phyloP scores from a whole-genome alignment of 2,888 invertebrate species.

The Sphaerophoria taeniata region DNA sequence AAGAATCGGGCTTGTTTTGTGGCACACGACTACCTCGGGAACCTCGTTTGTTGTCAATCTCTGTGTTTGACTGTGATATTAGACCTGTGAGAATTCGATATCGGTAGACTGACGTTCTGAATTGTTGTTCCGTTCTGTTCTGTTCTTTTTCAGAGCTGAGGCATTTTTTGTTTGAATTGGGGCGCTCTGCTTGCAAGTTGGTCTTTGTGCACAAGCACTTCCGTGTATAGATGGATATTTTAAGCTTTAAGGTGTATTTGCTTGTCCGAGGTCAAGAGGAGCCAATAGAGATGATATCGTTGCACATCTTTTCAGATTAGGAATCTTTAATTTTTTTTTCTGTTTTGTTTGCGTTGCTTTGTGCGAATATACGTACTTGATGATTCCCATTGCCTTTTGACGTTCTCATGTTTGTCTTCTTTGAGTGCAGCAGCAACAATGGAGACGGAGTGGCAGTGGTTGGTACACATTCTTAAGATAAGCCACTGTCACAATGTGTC shows the following conservation, averaged over 20 bases:
- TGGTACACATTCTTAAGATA: constrained; percentile 76
- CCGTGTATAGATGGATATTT: constrained; percentile 17
- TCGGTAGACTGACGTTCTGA: constrained; percentile 54
- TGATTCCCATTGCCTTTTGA: constrained; percentile 40
- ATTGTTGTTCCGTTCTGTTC: constrained; percentile 58
- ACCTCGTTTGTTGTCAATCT: constrained; percentile 57
- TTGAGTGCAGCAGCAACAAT: not conserved
- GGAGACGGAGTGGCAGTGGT: constrained; percentile 44
- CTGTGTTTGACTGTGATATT: constrained; percentile 38
- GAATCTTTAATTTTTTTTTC: constrained; percentile 3
- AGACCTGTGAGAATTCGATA: constrained; percentile 43
- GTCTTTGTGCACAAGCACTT: constrained; percentile 39
- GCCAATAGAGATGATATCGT: constrained; percentile 43
- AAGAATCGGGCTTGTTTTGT: constrained; percentile 64
- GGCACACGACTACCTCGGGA: constrained; percentile 64
- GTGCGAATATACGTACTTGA: not conserved
- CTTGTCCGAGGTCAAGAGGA: constrained; percentile 69
- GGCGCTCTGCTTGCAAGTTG: constrained; percentile 44
- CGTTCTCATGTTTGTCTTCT: constrained; percentile 49
- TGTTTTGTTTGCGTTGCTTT: not conserved
- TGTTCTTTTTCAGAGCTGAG: constrained; percentile 6
- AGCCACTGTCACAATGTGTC: constrained; percentile 76
- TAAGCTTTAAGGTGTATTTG: constrained; percentile 9
- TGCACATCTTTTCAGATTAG: constrained; percentile 34
- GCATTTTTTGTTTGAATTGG: constrained; percentile 41